Evolutionary conservation across 2,888 invertebrate genomes (phyloP).

Genomic region (Zygaena filipendulae): DNA sequence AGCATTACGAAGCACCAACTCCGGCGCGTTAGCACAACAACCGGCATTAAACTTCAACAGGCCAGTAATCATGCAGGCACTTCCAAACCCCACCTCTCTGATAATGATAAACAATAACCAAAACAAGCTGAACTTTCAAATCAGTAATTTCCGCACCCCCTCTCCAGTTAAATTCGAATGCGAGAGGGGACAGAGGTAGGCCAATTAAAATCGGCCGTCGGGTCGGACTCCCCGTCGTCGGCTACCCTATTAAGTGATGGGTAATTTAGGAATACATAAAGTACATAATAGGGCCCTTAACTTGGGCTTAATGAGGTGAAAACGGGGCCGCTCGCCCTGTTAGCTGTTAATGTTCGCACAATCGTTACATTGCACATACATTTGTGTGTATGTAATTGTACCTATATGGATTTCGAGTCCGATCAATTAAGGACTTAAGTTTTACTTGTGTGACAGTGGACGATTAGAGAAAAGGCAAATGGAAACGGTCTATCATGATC

Average conservation of each 20-base stretch:
- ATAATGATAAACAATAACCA: too few species aligned
- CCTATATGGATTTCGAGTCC: too few species aligned
- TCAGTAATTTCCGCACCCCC: too few species aligned
- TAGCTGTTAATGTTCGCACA: slow-evolving; percentile 34
- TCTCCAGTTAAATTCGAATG: slow-evolving; percentile 9
- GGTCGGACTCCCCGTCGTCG: slow-evolving; percentile 44
- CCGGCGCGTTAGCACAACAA: too few species aligned
- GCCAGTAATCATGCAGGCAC: slow-evolving; percentile 58
- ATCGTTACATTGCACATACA: too few species aligned
- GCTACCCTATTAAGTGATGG: slow-evolving; percentile 64
- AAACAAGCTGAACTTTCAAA: slow-evolving; percentile 26
- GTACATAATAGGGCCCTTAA: slow-evolving; percentile 67
- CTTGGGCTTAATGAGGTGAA: slow-evolving; percentile 63
- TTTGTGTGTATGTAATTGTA: too few species aligned
- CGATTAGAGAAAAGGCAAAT: too few species aligned
- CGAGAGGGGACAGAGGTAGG: slow-evolving; percentile 21
- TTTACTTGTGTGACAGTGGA: too few species aligned
- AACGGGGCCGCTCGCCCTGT: slow-evolving; percentile 52
- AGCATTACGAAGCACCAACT: too few species aligned
- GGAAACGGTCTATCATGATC: too few species aligned
- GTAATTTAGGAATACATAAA: slow-evolving; percentile 69
- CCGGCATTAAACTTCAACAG: slow-evolving; percentile 63
- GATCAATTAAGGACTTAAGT: too few species aligned
- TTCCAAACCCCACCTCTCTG: slow-evolving; percentile 52
- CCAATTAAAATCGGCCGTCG: slow-evolving; percentile 32